phyloP scores from a whole-genome alignment of 2,797 vertebrate species.

The Myotis myotis region DNA sequence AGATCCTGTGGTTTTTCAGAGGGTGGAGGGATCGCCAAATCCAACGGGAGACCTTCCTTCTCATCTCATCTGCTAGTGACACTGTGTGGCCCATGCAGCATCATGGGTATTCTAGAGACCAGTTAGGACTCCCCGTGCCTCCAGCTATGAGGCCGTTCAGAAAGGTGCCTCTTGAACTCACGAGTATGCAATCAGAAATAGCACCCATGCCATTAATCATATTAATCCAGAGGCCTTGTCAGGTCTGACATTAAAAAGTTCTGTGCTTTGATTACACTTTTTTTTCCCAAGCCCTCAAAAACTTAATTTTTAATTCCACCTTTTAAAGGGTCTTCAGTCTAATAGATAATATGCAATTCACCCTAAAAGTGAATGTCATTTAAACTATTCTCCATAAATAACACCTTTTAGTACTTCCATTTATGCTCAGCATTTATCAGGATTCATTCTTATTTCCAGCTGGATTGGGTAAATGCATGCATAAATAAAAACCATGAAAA shows the following conservation, averaged over 20 bases:
- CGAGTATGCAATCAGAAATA: not conserved
- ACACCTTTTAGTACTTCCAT: not conserved
- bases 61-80: not conserved
- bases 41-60: not conserved
- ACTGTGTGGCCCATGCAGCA: not conserved
- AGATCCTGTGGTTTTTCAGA: not conserved
- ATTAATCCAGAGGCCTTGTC: not conserved
- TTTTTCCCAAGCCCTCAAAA: not conserved
- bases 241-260: not conserved
- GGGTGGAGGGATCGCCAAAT: not conserved
- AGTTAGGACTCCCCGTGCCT: not conserved
- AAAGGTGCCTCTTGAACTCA: not conserved
- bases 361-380: not conserved
- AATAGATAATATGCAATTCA: not conserved
- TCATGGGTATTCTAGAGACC: not conserved
- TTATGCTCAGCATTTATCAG: not conserved
- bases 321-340: constrained; percentile 30
- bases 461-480: not conserved
- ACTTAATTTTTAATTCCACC: constrained; percentile 13
- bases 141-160: not conserved
- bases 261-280: not conserved
- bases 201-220: not conserved
- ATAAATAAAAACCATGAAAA: constrained; percentile 29
- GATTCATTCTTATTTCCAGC: constrained; percentile 1
- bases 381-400: constrained; percentile 26